Base-by-base conservation (phyloP, 2,797 vertebrate genomes). In the Anguilla anguilla region DNA sequence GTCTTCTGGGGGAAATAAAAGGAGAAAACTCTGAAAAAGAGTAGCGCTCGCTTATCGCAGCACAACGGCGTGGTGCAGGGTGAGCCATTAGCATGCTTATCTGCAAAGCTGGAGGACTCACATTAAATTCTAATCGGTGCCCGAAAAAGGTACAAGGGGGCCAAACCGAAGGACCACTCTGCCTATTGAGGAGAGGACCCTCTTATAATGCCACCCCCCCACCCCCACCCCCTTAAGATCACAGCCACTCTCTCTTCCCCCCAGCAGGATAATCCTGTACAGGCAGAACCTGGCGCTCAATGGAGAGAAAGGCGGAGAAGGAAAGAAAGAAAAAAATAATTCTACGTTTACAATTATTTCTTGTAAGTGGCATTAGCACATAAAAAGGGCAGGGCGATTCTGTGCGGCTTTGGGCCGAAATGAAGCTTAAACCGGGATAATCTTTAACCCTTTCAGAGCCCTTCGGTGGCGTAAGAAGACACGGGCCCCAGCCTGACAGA, bases 81-180 rank as follows among this genome's bases (percentile, higher is more conserved):
- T 87, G 85, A 89, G 86, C 88, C 86, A 89, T 89, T 92, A 91
- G 89, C 89, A 89, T 91, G 90, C 93, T 94, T 92, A 92, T 86
- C 91, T 88, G 83, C 64, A 86, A 88, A 64, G 88, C 35, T 35
- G 81, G 84, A 53, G 59, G 81, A 87, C 87, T 84, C 83, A 90
- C 83, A 89, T 43, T 92, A 88, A 92, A 35, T 91, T 87, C 87
- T 82, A 89, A 35, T 88, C 91, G 87, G 46, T 67, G 5, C 89
- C 84, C 87, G 85, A 90, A 81, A 90, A 91, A 83, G 90, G 90
- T 85, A 87, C 67, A 83, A 51, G 57, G 22, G 57, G 72, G 25
- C 79, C 90, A 89, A 87, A 91, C 77, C 87, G 88, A 87, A 61
- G 89, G 82, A 88, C 84, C 87, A 85, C 87, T 88, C 77, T 64